These are phyloP conservation scores for Lucilia sericata DNA, from an alignment of 1,140 invertebrate genomes.

Conservation along the genomic window DNA sequence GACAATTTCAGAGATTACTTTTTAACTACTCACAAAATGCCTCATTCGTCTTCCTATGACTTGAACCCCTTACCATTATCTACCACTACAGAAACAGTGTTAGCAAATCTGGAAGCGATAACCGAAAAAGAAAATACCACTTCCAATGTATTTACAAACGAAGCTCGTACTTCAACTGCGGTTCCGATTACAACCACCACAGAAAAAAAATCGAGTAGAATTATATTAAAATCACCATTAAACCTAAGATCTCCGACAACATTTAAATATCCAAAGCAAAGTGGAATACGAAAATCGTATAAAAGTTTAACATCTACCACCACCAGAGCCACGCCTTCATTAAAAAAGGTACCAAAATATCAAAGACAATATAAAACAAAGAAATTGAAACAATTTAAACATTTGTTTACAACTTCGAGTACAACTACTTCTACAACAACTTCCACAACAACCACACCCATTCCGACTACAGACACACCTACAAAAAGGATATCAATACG, in stretches of 20 bases:
- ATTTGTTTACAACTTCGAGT: background rate
- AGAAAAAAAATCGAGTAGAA: background rate
- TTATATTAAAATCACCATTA: background rate
- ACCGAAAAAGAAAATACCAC: background rate
- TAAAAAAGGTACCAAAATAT: constrained; percentile 22
- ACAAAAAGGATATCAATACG: background rate
- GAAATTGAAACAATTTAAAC: constrained; percentile 22
- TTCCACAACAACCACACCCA: background rate
- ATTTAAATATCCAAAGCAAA: constrained; percentile 9
- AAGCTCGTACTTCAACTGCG: background rate
- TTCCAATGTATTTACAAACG: background rate
- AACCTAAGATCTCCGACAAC: background rate
- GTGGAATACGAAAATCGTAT: background rate
- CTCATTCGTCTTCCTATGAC: background rate
- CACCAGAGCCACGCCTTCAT: background rate
- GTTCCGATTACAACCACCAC: background rate
- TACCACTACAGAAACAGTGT: background rate
- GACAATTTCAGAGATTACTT: background rate
- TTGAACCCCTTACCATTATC: background rate
- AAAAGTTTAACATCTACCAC: constrained; percentile 9
- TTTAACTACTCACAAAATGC: background rate
- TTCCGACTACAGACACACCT: background rate
- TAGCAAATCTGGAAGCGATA: background rate
- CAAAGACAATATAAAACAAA: constrained; percentile 25
- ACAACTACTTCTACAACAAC: background rate